Base-by-base conservation (phyloP, 2,797 vertebrate species). In the Micromesistius poutassou region DNA sequence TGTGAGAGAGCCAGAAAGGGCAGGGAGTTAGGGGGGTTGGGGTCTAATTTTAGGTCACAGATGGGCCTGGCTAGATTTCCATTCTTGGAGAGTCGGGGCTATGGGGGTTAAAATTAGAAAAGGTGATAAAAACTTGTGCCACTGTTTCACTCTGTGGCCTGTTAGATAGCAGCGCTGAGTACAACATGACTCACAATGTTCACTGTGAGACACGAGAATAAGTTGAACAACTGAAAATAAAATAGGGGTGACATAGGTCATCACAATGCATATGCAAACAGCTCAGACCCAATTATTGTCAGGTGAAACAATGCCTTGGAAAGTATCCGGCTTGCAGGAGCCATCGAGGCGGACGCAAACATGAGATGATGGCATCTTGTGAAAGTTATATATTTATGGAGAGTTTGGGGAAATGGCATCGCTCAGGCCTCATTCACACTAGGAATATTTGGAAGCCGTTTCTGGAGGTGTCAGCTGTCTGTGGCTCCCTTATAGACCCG, bases 21-120 rank as follows among this genome's bases (percentile, higher is more conserved):
- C 33, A 76, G 77, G 46, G 77, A 74, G 71, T 76, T n/a, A 19
- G 75, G 55, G 72, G 82, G 82, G 83, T 66, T 22, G 71, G 74
- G 30, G 83, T 89, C 94, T 98, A 98, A 97, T 94, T 96, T 96
- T 98, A 97, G 96, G 89, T 89, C 91, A 90, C 86, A 87, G 82
- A 92, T 94, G 94, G 95, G 94, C 92, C 95, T 91, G 94, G 91
- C 92, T 89, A 89, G 88, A 96, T 93, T 96, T 96, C 94, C 96
- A 96, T 97, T 96, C 95, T 96, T 93, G 96, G 96, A 94, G 87
- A 87, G 87, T 80, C 83, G 79, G 81, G 80, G 87, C 86, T 77
- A n/a, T n/a, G n/a, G n/a, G 81, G 87, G 88, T 94, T 96, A 97
- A 94, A 95, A 95, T 95, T 96, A 96, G 96, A 94, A 90, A 13